phyloP scores from a whole-genome alignment of 2,797 vertebrate species.

The Syngnathus rostellatus region DNA sequence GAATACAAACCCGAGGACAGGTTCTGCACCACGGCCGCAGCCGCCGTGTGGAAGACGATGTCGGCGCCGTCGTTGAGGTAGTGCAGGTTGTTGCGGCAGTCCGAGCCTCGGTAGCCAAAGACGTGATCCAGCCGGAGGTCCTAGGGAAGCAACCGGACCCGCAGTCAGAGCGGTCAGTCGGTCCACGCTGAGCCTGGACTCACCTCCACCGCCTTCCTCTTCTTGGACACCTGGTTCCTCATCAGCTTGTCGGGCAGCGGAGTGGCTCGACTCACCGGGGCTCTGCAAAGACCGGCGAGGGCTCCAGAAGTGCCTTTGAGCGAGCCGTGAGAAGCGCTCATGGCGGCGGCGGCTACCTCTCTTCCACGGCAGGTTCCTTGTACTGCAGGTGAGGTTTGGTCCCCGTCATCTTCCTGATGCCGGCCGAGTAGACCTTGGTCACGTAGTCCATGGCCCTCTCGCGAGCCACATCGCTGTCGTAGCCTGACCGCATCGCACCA shows the following conservation, averaged over 20 bases:
- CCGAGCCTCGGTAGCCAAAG: constrained; percentile 93
- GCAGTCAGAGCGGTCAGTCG: not conserved
- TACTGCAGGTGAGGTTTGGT: constrained; percentile 89
- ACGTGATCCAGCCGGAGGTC: constrained; percentile 90
- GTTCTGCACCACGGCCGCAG: constrained; percentile 83
- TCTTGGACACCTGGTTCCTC: constrained; percentile 87
- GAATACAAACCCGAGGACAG: constrained; percentile 77
- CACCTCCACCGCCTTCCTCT: constrained; percentile 80
- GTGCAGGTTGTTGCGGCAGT: constrained; percentile 96
- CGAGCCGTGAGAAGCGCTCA: too few species aligned
- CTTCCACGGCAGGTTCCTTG: constrained; percentile 81
- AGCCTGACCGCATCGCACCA: constrained; percentile 69
- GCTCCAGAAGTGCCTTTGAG: too few species aligned
- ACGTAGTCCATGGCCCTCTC: constrained; percentile 87
- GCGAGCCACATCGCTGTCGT: constrained; percentile 91
- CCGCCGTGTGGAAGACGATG: constrained; percentile 91
- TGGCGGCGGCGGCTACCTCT: constrained; percentile 71
- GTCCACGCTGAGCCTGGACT: not conserved
- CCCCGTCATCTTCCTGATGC: constrained; percentile 90
- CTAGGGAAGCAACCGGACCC: constrained; percentile 39
- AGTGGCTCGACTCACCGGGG: constrained; percentile 87
- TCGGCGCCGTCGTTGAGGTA: constrained; percentile 93
- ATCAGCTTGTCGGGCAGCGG: constrained; percentile 91
- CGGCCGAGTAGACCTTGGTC: constrained; percentile 86
- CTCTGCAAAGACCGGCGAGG: constrained; percentile 60